These are phyloP conservation scores for Elgonia sp. DNA, from an alignment of 2,888 invertebrate species.

Conservation along the genomic window DNA sequence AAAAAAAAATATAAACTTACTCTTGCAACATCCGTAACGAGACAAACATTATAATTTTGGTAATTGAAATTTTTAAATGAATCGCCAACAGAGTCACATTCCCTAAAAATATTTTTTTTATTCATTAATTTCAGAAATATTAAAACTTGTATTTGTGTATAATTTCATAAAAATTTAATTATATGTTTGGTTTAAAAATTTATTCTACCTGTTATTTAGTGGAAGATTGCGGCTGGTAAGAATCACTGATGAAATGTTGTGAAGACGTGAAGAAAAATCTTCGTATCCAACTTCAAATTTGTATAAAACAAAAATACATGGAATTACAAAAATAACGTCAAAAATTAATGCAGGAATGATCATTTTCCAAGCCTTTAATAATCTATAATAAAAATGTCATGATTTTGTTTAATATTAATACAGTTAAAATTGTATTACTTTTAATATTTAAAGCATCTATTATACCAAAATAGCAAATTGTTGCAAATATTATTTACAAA, in stretches of 20 bases:
- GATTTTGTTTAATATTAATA: not conserved
- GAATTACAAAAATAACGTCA: conserved; percentile 25
- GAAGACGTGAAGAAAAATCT: conserved; percentile 27
- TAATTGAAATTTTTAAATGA: conserved; percentile 28
- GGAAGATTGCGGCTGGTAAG: conserved; percentile 8
- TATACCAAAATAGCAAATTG: too few species aligned
- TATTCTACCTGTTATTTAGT: conserved; percentile 2
- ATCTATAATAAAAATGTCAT: not conserved
- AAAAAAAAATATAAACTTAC: conserved; percentile 8
- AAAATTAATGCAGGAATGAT: conserved; percentile 36
- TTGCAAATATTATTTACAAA: too few species aligned
- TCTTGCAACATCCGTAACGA: not conserved
- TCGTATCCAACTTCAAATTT: conserved; percentile 22
- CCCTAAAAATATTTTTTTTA: conserved; percentile 8
- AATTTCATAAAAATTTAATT: not conserved
- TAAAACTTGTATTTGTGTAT: too few species aligned
- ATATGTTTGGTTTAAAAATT: not conserved
- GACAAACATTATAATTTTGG: not conserved
- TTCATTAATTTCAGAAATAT: too few species aligned
- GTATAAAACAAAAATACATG: conserved; percentile 23
- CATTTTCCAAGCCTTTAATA: conserved; percentile 34
- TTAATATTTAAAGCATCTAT: too few species aligned
- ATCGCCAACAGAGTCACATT: conserved; percentile 29
- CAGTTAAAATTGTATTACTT: not conserved
- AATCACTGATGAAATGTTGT: conserved; percentile 15